Evolutionary conservation across 2,888 invertebrate genomes (phyloP).

Genomic region (Athrips mouffetella): DNA sequence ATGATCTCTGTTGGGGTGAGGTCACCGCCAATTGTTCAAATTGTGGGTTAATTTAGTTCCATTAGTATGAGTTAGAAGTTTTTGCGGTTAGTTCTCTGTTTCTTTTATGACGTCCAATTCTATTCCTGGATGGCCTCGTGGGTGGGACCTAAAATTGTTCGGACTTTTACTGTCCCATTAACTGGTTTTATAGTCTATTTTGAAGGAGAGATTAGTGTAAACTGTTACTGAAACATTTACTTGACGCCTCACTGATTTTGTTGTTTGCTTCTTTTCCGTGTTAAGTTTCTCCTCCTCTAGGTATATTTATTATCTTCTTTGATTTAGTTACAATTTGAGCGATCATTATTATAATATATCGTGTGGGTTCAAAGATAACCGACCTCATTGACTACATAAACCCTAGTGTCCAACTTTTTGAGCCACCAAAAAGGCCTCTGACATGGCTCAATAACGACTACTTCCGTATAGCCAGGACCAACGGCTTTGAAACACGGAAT

Average conservation of each 20-base stretch:
- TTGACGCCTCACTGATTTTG: slow-evolving; percentile 16
- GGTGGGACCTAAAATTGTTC: slow-evolving; percentile 53
- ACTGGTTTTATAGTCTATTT: slow-evolving; percentile 46
- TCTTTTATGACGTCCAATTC: slow-evolving; percentile 53
- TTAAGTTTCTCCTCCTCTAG: too few relatives aligned
- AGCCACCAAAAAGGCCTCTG: too few relatives aligned
- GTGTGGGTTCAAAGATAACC: too few relatives aligned
- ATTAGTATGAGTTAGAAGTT: slow-evolving; percentile 51
- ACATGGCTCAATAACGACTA: too few relatives aligned
- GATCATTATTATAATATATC: background rate
- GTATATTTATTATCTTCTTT: background rate
- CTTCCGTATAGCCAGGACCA: too few relatives aligned
- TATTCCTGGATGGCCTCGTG: slow-evolving; percentile 58
- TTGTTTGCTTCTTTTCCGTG: background rate
- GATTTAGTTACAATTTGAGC: background rate
- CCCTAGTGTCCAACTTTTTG: too few relatives aligned
- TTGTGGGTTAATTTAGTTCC: slow-evolving; percentile 51
- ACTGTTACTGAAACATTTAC: slow-evolving; percentile 31
- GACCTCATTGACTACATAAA: too few relatives aligned
- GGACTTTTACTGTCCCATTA: slow-evolving; percentile 50
- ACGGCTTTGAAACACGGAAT: too few relatives aligned
- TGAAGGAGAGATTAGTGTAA: slow-evolving; percentile 32
- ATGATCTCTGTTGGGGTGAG: slow-evolving; percentile 12
- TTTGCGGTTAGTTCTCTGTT: slow-evolving; percentile 53
- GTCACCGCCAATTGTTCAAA: slow-evolving; percentile 37